phyloP scores from a whole-genome alignment of 1,140 invertebrate species.

The Drosophila auraria region DNA sequence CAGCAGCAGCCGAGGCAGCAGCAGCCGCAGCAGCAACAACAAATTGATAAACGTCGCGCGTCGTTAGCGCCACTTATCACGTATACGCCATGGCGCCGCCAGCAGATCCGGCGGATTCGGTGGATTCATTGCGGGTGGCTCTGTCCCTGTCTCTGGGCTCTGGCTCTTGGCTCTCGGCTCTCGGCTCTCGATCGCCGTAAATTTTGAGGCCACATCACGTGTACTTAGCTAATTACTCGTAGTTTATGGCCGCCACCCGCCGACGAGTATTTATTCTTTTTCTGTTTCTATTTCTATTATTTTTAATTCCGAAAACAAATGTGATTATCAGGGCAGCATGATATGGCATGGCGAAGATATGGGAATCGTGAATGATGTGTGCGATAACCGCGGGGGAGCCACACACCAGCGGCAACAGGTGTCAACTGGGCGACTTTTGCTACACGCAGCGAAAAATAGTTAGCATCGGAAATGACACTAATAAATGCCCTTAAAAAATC shows the following conservation, averaged over 20 bases:
- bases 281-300: neutral
- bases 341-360: conserved; percentile 18
- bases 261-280: neutral
- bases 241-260: conserved; percentile 35
- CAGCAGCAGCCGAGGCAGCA: no score
- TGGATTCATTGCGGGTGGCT: neutral
- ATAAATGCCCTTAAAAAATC: no score
- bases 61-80: conserved; percentile 83
- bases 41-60: conserved; percentile 79
- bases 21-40: conserved; percentile 13
- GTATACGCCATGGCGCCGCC: conserved; percentile 74
- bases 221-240: conserved; percentile 51
- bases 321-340: conserved; percentile 35
- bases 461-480: no score
- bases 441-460: conserved; percentile 5
- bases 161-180: neutral
- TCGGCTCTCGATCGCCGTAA: conserved; percentile 27
- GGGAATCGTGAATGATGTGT: conserved; percentile 49
- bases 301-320: conserved; percentile 21
- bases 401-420: conserved; percentile 21
- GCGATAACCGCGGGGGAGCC: conserved; percentile 39
- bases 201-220: conserved; percentile 31
- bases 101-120: conserved; percentile 25
- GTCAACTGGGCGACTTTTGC: conserved; percentile 17
- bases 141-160: neutral